Evolutionary conservation across 2,888 invertebrate species (phyloP).

Genomic region (Trimorus sp.): DNA sequence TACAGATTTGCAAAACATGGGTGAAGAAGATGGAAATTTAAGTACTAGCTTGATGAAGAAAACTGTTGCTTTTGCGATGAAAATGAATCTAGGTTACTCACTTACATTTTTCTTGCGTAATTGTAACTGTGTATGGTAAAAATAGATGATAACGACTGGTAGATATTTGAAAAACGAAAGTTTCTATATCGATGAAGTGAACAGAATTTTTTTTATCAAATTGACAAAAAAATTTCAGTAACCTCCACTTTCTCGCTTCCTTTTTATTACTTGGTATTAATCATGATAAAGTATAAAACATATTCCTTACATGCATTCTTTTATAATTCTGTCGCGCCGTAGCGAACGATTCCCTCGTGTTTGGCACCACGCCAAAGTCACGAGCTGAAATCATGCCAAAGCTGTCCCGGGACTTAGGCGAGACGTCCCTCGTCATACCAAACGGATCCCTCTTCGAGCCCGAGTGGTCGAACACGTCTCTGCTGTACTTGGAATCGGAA

Average conservation of each 20-base stretch:
- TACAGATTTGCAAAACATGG: neutral
- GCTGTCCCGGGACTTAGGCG: constrained; percentile 80
- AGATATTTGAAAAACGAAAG: too few relatives aligned
- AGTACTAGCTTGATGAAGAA: neutral
- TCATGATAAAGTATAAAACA: neutral
- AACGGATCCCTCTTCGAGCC: constrained; percentile 78
- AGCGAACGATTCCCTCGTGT: constrained; percentile 79
- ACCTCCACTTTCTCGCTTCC: too few relatives aligned
- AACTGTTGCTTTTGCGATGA: neutral
- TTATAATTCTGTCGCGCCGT: constrained; percentile 81
- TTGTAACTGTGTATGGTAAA: too few relatives aligned
- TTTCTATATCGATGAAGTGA: too few relatives aligned
- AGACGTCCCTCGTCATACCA: constrained; percentile 78
- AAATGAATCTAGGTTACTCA: too few relatives aligned
- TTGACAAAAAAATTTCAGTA: too few relatives aligned
- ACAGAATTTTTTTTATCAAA: too few relatives aligned
- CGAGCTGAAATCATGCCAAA: constrained; percentile 80
- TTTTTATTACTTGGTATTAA: too few relatives aligned
- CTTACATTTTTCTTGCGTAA: too few relatives aligned
- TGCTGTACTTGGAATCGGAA: constrained; percentile 78
- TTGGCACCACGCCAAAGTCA: constrained; percentile 80
- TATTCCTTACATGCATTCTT: constrained; percentile 76
- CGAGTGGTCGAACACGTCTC: constrained; percentile 79
- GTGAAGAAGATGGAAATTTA: neutral
- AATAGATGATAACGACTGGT: too few relatives aligned